Conservation (phyloP, 2,888 invertebrate species). For the Dugesia japonica region DNA sequence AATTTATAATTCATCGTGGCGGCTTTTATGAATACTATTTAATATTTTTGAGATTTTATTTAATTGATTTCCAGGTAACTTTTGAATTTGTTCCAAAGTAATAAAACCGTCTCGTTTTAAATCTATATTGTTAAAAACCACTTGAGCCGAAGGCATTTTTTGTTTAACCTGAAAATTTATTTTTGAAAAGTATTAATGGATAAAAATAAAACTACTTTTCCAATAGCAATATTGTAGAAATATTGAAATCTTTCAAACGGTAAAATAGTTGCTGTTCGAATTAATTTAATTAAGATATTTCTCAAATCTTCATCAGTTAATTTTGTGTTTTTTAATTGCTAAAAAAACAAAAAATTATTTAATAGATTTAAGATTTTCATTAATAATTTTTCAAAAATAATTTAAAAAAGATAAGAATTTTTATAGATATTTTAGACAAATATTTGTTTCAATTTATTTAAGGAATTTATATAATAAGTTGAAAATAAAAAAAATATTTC, state of each 20-base stretch:
- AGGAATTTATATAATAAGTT: no score
- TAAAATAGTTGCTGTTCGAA: constrained; percentile 38
- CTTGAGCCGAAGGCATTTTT: constrained; percentile 11
- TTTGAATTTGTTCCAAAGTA: constrained; percentile 37
- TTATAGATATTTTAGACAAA: no score
- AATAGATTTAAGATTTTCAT: no score
- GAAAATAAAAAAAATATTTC: no score
- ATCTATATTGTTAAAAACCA: constrained; percentile 36
- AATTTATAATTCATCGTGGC: constrained; percentile 38
- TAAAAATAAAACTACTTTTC: constrained; percentile 37
- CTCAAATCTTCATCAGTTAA: constrained; percentile 38
- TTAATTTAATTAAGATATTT: constrained; percentile 37
- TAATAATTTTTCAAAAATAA: no score
- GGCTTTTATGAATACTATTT: constrained; percentile 36
- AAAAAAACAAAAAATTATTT: no score
- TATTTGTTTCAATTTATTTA: no score
- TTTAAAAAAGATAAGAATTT: no score
- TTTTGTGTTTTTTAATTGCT: constrained; percentile 39
- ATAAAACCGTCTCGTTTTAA: constrained; percentile 36
- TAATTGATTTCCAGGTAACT: constrained; percentile 36
- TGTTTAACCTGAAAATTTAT: constrained; percentile 22
- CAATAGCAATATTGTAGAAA: constrained; percentile 40
- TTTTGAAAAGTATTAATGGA: no score
- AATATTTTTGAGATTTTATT: constrained; percentile 38
- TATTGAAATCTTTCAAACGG: constrained; percentile 39